Evolutionary conservation across 2,888 invertebrate species (phyloP).

Genomic region (Himalopsyche kuldschensis): DNA sequence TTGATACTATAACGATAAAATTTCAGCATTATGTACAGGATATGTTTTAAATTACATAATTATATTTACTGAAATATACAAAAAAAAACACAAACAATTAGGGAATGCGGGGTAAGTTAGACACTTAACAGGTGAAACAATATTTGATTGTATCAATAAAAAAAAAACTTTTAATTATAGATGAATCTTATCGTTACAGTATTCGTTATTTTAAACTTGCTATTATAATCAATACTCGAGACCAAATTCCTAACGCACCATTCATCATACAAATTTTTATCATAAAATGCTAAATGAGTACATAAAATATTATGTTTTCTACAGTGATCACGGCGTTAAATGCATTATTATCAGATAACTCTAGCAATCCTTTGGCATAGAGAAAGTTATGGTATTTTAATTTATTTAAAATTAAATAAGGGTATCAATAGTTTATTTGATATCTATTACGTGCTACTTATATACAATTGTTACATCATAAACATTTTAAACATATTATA

Average conservation of each 20-base stretch:
- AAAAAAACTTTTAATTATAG: too few relatives aligned
- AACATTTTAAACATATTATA: neutral
- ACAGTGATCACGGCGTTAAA: constrained; percentile 11
- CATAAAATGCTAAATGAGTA: neutral
- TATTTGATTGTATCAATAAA: too few relatives aligned
- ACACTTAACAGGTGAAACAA: too few relatives aligned
- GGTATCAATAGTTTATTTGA: neutral
- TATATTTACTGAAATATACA: too few relatives aligned
- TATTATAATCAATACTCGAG: neutral
- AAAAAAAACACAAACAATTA: too few relatives aligned
- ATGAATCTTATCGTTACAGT: neutral
- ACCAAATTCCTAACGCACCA: neutral
- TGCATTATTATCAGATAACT: constrained; percentile 47
- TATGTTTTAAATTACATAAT: too few relatives aligned
- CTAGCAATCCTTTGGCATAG: constrained; percentile 64
- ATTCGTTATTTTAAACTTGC: neutral
- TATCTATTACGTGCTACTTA: constrained; percentile 4
- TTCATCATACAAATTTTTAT: neutral
- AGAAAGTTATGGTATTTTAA: constrained; percentile 43
- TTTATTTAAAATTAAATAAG: constrained; percentile 18
- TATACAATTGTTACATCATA: constrained; percentile 2
- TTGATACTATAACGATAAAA: too few relatives aligned
- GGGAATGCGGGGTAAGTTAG: too few relatives aligned
- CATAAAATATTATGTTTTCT: constrained; percentile 1
- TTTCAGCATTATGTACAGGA: too few relatives aligned